These are phyloP conservation scores for Hypothenemus hampei DNA, from an alignment of 1,140 invertebrate genomes.

Conservation along the genomic window DNA sequence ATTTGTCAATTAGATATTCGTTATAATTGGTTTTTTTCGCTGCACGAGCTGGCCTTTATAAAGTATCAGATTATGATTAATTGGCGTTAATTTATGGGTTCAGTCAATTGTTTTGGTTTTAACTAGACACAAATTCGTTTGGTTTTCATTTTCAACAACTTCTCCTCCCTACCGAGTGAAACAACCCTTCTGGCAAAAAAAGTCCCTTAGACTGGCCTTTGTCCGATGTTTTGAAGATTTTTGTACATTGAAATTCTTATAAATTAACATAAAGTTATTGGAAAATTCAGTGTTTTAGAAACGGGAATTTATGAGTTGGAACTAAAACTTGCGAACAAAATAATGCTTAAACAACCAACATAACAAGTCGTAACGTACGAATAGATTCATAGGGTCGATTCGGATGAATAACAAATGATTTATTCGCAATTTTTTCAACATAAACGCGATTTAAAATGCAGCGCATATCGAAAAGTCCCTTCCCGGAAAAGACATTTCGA, in stretches of 20 bases:
- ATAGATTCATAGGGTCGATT: constrained; percentile 12
- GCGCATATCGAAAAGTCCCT: constrained; percentile 17
- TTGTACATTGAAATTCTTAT: no score
- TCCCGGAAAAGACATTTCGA: constrained; percentile 28
- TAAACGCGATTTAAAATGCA: constrained; percentile 23
- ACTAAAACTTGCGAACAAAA: constrained; percentile 1
- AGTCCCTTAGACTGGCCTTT: no score
- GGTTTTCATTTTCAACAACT: no score
- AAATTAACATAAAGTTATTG: no score
- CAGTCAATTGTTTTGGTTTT: constrained; percentile 17
- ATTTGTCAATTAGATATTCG: constrained; percentile 28
- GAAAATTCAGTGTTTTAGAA: no score
- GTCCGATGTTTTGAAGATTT: no score
- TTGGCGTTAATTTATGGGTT: constrained; percentile 25
- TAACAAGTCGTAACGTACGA: no score
- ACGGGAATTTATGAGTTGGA: no score
- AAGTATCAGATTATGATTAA: constrained; percentile 27
- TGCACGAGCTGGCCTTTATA: constrained; percentile 16
- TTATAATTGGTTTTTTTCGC: constrained; percentile 24
- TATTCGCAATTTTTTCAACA: constrained; percentile 31
- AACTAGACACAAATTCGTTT: no score
- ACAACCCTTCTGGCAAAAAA: no score
- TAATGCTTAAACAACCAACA: no score
- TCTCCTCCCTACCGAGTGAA: no score
- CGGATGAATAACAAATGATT: constrained; percentile 24